Percentiles rank a stretch among this genome's conserved stretches.
These are phyloP conservation scores for Mionectes olivaceus DNA, from an alignment of 2,797 vertebrate species.

Conservation along the genomic window DNA sequence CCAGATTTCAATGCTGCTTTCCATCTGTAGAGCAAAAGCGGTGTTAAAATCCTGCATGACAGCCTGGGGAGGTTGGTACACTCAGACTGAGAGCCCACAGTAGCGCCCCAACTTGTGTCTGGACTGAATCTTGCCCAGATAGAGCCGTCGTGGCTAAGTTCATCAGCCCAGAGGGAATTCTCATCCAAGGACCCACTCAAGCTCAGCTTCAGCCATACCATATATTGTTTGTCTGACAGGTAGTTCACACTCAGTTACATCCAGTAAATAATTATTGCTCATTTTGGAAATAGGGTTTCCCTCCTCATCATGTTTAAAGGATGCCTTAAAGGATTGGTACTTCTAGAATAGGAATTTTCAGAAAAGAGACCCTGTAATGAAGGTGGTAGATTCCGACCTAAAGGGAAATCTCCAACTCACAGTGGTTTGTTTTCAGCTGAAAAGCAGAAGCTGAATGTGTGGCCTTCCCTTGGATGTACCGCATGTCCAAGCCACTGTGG, in stretches of 20 bases:
- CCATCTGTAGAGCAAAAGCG: background rate
- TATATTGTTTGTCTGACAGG: background rate
- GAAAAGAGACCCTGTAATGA: background rate
- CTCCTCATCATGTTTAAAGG: background rate
- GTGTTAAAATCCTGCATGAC: background rate
- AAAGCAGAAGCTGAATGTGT: background rate
- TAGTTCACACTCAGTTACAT: background rate
- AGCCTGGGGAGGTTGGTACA: background rate
- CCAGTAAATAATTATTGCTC: background rate
- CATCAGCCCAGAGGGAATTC: background rate
- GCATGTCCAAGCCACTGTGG: accelerated
- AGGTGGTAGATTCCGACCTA: background rate
- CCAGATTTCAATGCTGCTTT: background rate
- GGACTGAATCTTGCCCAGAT: background rate
- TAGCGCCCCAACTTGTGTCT: background rate
- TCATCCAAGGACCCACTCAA: background rate
- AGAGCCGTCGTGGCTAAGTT: background rate
- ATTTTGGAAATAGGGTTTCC: background rate
- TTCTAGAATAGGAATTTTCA: background rate
- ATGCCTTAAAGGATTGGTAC: background rate
- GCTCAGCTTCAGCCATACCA: background rate
- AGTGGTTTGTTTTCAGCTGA: background rate
- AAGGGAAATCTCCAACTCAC: background rate
- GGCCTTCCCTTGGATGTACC: background rate
- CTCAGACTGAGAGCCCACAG: background rate